These are phyloP conservation scores for Caenorhabditis virilis DNA, from an alignment of 2,888 invertebrate genomes.

Conservation along the genomic window DNA sequence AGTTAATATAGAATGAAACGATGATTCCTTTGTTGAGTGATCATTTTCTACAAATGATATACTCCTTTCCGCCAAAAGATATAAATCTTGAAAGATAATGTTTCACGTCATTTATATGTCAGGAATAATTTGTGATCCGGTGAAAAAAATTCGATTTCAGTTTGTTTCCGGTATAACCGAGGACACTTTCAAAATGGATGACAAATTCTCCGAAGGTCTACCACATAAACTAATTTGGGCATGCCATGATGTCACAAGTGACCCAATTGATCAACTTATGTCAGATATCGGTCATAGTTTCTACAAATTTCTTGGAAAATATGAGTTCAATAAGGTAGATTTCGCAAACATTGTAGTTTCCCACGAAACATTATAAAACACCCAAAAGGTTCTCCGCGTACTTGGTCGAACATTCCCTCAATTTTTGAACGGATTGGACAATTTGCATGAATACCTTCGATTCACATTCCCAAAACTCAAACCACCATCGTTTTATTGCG, in stretches of 20 bases:
- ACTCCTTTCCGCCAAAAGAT: too few species aligned
- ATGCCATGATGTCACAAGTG: conserved; percentile 58
- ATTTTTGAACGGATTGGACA: conserved; percentile 66
- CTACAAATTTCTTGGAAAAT: conserved; percentile 54
- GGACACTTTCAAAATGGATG: conserved; percentile 47
- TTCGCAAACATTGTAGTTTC: too few species aligned
- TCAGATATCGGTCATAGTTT: conserved; percentile 50
- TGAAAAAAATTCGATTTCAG: conserved; percentile 29
- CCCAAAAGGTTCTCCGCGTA: conserved; percentile 60
- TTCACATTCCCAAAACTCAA: conserved; percentile 75
- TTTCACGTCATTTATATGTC: too few species aligned
- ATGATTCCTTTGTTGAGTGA: too few species aligned
- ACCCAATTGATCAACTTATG: conserved; percentile 42
- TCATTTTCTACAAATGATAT: too few species aligned
- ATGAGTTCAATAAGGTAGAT: conserved; percentile 61
- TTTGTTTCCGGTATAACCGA: conserved; percentile 54
- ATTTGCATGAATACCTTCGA: conserved; percentile 63
- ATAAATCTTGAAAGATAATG: too few species aligned
- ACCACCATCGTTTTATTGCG: conserved; percentile 95
- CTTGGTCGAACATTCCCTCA: conserved; percentile 66
- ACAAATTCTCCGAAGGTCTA: conserved; percentile 53
- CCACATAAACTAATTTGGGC: conserved; percentile 58
- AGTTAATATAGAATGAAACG: too few species aligned
- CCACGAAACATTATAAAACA: too few species aligned
- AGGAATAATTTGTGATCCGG: too few species aligned